Evolutionary conservation across 2,888 invertebrate genomes (phyloP), one percentile per base, ranked within the genome.

Genomic region (Hipparchia semele): DNA sequence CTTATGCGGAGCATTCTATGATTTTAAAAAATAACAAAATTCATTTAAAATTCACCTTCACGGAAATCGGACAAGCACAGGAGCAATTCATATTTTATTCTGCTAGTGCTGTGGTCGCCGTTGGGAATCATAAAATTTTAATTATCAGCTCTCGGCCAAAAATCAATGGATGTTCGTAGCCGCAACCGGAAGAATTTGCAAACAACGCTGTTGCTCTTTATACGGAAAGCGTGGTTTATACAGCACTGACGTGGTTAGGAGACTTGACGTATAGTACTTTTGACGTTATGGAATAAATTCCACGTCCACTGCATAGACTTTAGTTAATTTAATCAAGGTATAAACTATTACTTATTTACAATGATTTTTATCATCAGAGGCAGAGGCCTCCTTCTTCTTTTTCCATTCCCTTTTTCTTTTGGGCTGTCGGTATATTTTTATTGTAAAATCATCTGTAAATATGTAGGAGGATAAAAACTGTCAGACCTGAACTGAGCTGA

Each of bases 141-240:
- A 68, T 60, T 68, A 51, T 60, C 68, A 53, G 68, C 33, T 53
- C 59, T n/a, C 53, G 69, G n/a, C 61, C 51, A 60, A 61, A 69
- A 51, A 39, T 61, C 51, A 61, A 53, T 53, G 69, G 69, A 69
- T 51, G 60, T 39, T 33, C 53, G 13, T 45, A 69, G 53, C 69
- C 61, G 23, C 69, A 61, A 23, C n/a, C 45, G 61, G 61, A 53
- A 10, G 59, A 39, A 53, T 51, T 51, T 51, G 39, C 53, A 53
- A 69, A 53, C 53, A 8, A n/a, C 2, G 8, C 33, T 53, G 60
- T 68, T 68, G 23, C n/a, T 68, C 49, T 59, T n/a, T 51, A 49
- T 23, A 59, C 33, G 6, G 7, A 1, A 53, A 8, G 64, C 64
- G 12, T n/a, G 7, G 23, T 51, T 64, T 49, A 51, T 10, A 51